Percentiles rank a stretch among this genome's conserved stretches.
These are phyloP conservation scores for Ceratitis capitata DNA, from an alignment of 1,140 invertebrate species.

Conservation along the genomic window DNA sequence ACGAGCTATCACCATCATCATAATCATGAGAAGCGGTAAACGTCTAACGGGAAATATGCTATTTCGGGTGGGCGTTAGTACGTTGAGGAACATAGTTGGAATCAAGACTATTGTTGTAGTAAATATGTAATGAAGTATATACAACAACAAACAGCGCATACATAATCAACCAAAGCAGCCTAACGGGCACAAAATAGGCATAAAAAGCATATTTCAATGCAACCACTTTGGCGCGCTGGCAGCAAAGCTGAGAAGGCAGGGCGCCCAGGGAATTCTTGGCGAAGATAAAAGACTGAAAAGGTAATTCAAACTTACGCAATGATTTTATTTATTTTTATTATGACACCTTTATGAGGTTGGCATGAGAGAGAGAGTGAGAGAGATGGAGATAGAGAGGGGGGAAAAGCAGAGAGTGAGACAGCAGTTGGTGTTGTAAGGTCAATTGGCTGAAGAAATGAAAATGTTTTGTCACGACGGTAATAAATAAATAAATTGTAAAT, in stretches of 20 bases:
- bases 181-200: not conserved
- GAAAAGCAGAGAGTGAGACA: not conserved
- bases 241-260: no score
- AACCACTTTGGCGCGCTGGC: not conserved
- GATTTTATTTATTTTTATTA: constrained; percentile 26
- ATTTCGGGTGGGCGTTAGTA: not conserved
- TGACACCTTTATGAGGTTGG: not conserved
- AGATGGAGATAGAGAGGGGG: no score
- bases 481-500: no score
- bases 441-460: not conserved
- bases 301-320: not conserved
- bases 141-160: not conserved
- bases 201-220: not conserved
- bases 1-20: constrained; percentile 7
- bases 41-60: not conserved
- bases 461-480: not conserved
- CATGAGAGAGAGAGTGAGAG: no score
- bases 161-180: not conserved
- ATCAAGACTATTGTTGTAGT: not conserved
- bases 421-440: not conserved
- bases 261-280: not conserved
- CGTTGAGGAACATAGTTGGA: no score
- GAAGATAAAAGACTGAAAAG: constrained; percentile 5
- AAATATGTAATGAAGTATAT: not conserved
- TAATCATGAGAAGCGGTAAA: not conserved